Evolutionary conservation across 2,797 vertebrate genomes (phyloP).

Genomic region (Thripadectes ignobilis): DNA sequence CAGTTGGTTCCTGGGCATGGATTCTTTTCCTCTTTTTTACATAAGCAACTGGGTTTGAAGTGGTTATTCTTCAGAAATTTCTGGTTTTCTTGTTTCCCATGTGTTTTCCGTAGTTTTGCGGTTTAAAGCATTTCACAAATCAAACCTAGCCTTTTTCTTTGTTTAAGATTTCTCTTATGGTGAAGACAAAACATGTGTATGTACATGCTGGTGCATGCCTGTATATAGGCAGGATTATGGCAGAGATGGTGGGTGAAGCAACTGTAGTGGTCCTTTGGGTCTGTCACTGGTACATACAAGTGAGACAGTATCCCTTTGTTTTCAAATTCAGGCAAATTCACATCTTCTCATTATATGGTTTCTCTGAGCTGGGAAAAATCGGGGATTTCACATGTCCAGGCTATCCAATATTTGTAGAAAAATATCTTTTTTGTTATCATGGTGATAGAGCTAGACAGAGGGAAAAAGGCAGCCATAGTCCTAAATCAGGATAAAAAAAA

Average conservation of each 20-base stretch:
- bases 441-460: neutral
- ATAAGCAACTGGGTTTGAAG: neutral
- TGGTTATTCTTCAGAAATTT: neutral
- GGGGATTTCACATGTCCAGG: neutral
- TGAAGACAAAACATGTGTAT: neutral
- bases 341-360: neutral
- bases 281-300: neutral
- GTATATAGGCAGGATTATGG: neutral
- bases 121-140: neutral
- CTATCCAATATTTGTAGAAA: neutral
- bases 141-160: neutral
- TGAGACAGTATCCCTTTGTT: neutral
- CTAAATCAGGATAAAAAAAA: neutral
- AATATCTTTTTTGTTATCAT: neutral
- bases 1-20: neutral
- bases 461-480: neutral
- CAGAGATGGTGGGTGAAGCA: neutral
- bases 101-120: neutral
- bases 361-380: neutral
- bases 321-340: neutral
- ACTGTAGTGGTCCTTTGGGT: neutral
- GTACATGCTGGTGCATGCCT: neutral
- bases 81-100: neutral
- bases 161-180: neutral
- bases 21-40: neutral